Evolutionary conservation across 2,888 invertebrate species (phyloP).

Genomic region (Erebia palarica): DNA sequence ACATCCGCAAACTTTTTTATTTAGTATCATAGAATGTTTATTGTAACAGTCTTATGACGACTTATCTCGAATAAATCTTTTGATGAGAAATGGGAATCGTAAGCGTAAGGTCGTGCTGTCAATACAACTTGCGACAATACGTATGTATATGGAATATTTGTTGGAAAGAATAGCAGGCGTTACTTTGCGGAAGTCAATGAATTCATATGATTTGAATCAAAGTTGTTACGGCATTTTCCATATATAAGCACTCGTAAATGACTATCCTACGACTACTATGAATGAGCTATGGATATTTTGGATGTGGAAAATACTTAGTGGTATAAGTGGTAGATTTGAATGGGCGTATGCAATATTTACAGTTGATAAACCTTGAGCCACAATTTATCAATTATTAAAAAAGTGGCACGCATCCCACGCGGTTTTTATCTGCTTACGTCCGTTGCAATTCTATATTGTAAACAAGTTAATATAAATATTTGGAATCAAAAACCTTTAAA

Average conservation of each 20-base stretch:
- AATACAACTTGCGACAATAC: neutral
- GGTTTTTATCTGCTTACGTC: conserved; percentile 5
- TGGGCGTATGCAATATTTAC: conserved; percentile 4
- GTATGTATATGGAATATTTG: too few relatives aligned
- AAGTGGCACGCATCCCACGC: conserved; percentile 1
- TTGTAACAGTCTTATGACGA: conserved; percentile 6
- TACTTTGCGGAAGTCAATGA: too few relatives aligned
- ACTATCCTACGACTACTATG: too few relatives aligned
- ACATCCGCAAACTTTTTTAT: conserved; percentile 5
- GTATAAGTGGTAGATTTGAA: neutral
- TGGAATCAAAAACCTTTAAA: neutral
- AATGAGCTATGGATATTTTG: too few relatives aligned
- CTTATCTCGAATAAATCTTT: conserved; percentile 8
- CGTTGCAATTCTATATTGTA: neutral
- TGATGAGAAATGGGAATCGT: neutral
- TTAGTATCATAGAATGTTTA: neutral
- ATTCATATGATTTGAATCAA: too few relatives aligned
- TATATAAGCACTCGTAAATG: too few relatives aligned
- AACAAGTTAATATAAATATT: neutral
- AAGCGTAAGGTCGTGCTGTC: neutral
- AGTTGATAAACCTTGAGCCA: neutral
- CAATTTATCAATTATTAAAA: conserved; percentile 7
- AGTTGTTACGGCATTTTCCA: too few relatives aligned
- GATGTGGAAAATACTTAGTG: too few relatives aligned
- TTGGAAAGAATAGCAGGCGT: too few relatives aligned